Percentiles rank a stretch among this genome's conserved stretches.
Evolutionary conservation across 30 jellyfish, hydroid and myxozoan species (phyloP).

Genomic region (Aurelia coerulea): DNA sequence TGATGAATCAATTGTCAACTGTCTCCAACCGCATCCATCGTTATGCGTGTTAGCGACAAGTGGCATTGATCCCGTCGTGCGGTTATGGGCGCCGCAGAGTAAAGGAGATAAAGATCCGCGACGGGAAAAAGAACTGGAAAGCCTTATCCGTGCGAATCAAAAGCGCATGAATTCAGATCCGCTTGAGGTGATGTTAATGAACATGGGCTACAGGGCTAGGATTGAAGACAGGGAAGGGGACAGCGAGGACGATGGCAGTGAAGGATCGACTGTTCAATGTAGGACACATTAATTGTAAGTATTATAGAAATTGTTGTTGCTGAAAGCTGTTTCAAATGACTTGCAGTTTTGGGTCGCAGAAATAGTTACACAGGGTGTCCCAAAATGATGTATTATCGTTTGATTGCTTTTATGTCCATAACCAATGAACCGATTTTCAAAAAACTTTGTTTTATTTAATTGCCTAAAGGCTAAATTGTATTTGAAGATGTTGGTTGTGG

Average conservation of each 20-base stretch:
- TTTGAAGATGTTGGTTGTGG: no score
- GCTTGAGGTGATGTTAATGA: slow-evolving; percentile 95
- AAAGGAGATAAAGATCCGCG: slow-evolving; percentile 71
- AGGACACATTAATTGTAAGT: slow-evolving; percentile 61
- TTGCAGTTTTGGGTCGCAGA: no score
- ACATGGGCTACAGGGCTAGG: slow-evolving; percentile 90
- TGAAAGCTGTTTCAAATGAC: no score
- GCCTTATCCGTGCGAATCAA: slow-evolving; percentile 94
- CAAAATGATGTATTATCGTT: no score
- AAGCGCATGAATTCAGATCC: slow-evolving; percentile 98
- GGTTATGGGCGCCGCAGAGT: slow-evolving; percentile 94
- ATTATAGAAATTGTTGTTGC: background rate
- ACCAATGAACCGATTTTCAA: no score
- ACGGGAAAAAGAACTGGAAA: slow-evolving; percentile 78
- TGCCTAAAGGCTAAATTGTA: no score
- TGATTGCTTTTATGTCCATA: no score
- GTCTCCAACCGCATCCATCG: slow-evolving; percentile 97
- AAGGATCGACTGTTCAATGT: slow-evolving; percentile 74
- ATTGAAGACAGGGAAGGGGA: slow-evolving; percentile 62
- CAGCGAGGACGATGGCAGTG: slow-evolving; percentile 77
- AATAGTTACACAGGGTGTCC: no score
- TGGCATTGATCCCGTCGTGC: slow-evolving; percentile 98
- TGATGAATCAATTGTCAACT: slow-evolving; percentile 96
- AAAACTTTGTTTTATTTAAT: no score
- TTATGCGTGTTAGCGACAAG: slow-evolving; percentile 92